Evolutionary conservation across 2,797 vertebrate species (phyloP).

Genomic region (Cottoperca gobio): DNA sequence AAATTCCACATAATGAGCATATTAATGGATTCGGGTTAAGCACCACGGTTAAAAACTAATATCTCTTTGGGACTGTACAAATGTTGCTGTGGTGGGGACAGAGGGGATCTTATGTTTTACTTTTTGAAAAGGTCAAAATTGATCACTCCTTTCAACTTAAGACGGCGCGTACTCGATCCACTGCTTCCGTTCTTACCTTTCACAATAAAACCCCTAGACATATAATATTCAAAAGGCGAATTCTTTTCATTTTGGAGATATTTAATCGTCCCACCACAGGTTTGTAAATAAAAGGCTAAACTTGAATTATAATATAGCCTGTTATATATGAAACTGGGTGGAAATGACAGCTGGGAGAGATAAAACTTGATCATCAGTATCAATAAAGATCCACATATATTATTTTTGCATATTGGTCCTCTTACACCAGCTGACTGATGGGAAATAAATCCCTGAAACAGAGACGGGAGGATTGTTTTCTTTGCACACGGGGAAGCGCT

Average conservation of each 20-base stretch:
- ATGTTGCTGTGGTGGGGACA: not conserved
- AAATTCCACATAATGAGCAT: constrained; percentile 16
- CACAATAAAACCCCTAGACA: not conserved
- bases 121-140: not conserved
- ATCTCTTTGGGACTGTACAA: constrained; percentile 5
- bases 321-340: not conserved
- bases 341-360: not conserved
- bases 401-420: not conserved
- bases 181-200: not conserved
- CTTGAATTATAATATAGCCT: not conserved
- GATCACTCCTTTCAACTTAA: not conserved
- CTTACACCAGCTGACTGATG: not conserved
- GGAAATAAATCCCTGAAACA: not conserved
- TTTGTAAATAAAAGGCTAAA: not conserved
- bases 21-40: constrained; percentile 1
- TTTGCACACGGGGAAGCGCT: not conserved
- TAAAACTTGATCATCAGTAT: not conserved
- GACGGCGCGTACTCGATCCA: not conserved
- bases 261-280: not conserved
- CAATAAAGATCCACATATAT: no score
- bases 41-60: not conserved
- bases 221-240: not conserved
- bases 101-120: not conserved
- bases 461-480: not conserved
- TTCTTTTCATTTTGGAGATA: not conserved